Evolutionary conservation across 2,888 invertebrate species (phyloP), one percentile per base, ranked within the genome.

Genomic region (Cryptocheilus praepositus): DNA sequence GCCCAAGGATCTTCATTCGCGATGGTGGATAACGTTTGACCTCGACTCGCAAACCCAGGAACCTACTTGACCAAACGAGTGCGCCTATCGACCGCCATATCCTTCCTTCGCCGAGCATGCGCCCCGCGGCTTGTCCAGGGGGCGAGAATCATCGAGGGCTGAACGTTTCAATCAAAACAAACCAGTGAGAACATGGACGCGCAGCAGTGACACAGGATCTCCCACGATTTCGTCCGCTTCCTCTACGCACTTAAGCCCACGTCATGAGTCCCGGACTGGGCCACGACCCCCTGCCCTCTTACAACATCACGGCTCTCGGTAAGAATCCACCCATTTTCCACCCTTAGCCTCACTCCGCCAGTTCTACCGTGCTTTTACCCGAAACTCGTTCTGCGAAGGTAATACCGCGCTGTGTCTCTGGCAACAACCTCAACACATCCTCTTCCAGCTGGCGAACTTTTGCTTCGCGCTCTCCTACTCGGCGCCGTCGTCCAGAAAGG

Each of bases 401-500:
- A 87, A 83, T 71, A 74, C 86, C 22, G 83, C 84, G 11, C 66
- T 86, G 25, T 87, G 87, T 61, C 74, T 87, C 59, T 95, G 95
- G 95, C 92, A 92, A 83, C 91, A 93, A 61, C 92, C 94, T 4
- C 95, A 95, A 86, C 95, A 95, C 88, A 91, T 91, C 63, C 86
- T 92, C 44, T 93, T 93, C 86, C 93, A 96, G 90, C 87, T 95
- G 69, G 95, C 95, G 18, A 95, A 96, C 88, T 90, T 93, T 70
- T 93, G 94, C 77, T 94, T 96, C 85, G 92, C 94, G 28, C 90
- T 95, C n/a, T 94, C 95, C 0, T 95, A 95, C 83, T 92, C 94
- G 63, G 94, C 95, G 11, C 95, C 95, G 16, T 94, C 94, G 79
- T 93, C 93, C 0, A 93, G 93, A 81, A 94, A 93, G 84, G 96